Evolutionary conservation across 2,888 invertebrate genomes (phyloP), one percentile per base, ranked within the genome.

Genomic region (Napeogenes sylphis): DNA sequence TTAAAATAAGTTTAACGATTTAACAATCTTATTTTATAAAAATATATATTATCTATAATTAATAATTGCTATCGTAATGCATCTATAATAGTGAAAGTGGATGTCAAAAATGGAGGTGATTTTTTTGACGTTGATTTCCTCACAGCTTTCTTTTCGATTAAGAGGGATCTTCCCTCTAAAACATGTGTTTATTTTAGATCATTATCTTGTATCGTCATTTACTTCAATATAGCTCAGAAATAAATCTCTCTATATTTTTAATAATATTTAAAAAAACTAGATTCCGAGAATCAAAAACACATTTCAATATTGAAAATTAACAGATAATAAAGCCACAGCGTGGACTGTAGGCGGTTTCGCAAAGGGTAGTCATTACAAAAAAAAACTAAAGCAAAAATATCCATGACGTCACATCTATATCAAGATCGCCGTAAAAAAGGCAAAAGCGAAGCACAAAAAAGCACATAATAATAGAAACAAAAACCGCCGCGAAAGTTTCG

Each of bases 391-490:
- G 67, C 70, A 65, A 68, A 42, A 70, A 70, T 67, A 69, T 69
- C 68, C 67, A 68, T 70, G 68, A 70, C 70, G 70, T 70, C 70
- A 70, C 63, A 67, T 68, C 66, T 70, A 70, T 73, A 75, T 73
- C 78, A 80, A 78, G 74, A 76, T 76, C 75, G 77, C 72, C 74
- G 74, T 70, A 72, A 74, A 76, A 76, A 77, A 73, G 71, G 72
- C 71, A 71, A 70, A 21, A 68, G 72, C 73, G 72, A 63, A 72
- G 68, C 70, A 75, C 74, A 76, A 81, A 82, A 81, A 79, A 73
- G 75, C 75, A 72, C 73, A 72, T 72, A 73, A 79, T 80, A 80
- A 80, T 78, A 78, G 77, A 79, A 80, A 81, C 79, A 80, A 80
- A 80, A 81, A 71, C 71, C 68, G 74, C 74, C 75, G 78, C 73